A percentile compares a stretch with the other conserved stretches of the same genome.
Conservation (phyloP, 2,888 invertebrate genomes). For the Drosophila nr. perissopoda region DNA sequence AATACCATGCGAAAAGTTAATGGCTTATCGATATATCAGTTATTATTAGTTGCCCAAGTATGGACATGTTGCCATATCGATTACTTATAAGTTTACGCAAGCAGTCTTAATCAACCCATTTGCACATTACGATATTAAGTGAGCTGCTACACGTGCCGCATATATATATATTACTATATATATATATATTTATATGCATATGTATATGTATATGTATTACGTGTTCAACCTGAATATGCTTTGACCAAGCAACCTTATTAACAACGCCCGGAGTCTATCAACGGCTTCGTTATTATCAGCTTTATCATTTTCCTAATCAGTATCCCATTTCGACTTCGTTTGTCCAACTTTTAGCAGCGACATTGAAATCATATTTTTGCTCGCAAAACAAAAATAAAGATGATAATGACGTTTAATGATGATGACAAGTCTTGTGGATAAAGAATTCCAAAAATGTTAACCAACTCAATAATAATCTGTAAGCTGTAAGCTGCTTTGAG, state of each 20-base stretch:
- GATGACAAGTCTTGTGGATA: slow-evolving; percentile 10
- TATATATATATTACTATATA: too few relatives aligned
- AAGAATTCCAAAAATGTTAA: slow-evolving; percentile 50
- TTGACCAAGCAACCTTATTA: slow-evolving; percentile 22
- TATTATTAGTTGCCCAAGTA: slow-evolving; percentile 1
- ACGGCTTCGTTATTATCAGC: slow-evolving; percentile 39
- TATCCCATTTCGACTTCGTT: slow-evolving; percentile 14
- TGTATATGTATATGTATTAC: not conserved
- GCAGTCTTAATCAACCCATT: slow-evolving; percentile 20
- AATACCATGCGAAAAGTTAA: not conserved
- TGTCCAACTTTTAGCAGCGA: not conserved
- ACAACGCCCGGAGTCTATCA: slow-evolving; percentile 5
- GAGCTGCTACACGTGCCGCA: slow-evolving; percentile 34
- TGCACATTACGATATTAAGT: slow-evolving; percentile 18
- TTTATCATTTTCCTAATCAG: slow-evolving; percentile 45
- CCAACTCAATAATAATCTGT: slow-evolving; percentile 54
- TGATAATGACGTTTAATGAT: slow-evolving; percentile 8
- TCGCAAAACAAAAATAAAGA: not conserved
- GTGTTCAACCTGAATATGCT: slow-evolving; percentile 8
- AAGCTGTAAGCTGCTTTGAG: slow-evolving; percentile 27
- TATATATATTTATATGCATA: not conserved
- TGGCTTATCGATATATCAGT: slow-evolving; percentile 13
- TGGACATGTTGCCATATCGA: slow-evolving; percentile 5
- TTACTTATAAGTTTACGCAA: slow-evolving; percentile 10
- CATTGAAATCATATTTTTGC: slow-evolving; percentile 30